A percentile compares a stretch with the other conserved stretches of the same genome.
phyloP scores from a whole-genome alignment of 2,888 invertebrate species.

The Candidula unifasciata region DNA sequence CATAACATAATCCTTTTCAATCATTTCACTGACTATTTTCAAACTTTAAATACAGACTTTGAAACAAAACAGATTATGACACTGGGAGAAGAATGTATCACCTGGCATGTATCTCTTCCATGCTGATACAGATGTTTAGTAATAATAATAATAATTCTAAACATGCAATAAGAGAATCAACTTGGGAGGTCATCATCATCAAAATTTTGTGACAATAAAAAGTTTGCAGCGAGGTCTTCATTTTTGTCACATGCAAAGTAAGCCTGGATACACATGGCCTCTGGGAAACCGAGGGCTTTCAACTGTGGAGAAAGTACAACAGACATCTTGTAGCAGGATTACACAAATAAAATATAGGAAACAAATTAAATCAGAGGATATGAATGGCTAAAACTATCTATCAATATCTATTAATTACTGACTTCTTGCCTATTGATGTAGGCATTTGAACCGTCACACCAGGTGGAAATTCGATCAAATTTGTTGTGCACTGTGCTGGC shows the following conservation, averaged over 20 bases:
- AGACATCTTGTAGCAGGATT: too few species aligned
- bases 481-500: too few species aligned
- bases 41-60: neutral
- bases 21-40: too few species aligned
- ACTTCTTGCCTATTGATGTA: too few species aligned
- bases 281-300: slow-evolving; percentile 97
- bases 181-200: slow-evolving; percentile 84
- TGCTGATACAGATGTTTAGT: neutral
- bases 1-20: too few species aligned
- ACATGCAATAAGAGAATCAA: slow-evolving; percentile 55
- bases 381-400: too few species aligned
- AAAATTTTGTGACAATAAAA: slow-evolving; percentile 93
- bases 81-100: neutral
- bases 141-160: neutral
- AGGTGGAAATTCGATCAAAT: too few species aligned
- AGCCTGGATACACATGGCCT: slow-evolving; percentile 96
- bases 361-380: too few species aligned
- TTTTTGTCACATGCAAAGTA: slow-evolving; percentile 99
- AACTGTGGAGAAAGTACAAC: slow-evolving; percentile 81
- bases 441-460: too few species aligned
- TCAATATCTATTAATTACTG: too few species aligned
- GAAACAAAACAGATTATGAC: neutral
- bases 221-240: slow-evolving; percentile 96
- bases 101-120: neutral
- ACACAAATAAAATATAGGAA: too few species aligned